These are phyloP conservation scores for Chelon auratus DNA, from an alignment of 2,797 vertebrate species.

Conservation along the genomic window DNA sequence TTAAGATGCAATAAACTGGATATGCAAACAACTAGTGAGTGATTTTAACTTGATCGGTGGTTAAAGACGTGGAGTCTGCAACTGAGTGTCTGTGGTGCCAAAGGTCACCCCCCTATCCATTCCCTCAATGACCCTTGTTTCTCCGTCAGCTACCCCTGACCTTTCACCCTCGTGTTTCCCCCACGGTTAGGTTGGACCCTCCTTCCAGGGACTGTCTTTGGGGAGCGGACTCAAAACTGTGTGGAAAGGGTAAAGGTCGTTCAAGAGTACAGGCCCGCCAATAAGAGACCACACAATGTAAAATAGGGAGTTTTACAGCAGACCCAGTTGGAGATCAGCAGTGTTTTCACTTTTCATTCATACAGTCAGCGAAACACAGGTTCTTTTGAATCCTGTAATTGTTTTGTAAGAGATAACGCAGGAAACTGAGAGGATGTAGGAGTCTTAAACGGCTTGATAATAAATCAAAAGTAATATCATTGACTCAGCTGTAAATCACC, in stretches of 20 bases:
- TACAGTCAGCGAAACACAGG: constrained; percentile 48
- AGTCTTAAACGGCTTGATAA: constrained; percentile 57
- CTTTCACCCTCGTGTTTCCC: constrained; percentile 51
- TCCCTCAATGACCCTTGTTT: constrained; percentile 58
- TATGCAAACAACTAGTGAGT: constrained; percentile 18
- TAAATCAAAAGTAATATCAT: constrained; percentile 50
- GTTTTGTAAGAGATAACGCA: constrained; percentile 75
- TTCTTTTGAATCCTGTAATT: constrained; percentile 75
- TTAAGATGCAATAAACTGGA: constrained; percentile 21
- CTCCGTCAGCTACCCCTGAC: constrained; percentile 63
- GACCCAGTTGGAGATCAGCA: constrained; percentile 25
- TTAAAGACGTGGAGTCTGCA: constrained; percentile 56
- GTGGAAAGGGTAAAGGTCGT: constrained; percentile 33
- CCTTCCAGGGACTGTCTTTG: constrained; percentile 26
- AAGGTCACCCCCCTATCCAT: constrained; percentile 63
- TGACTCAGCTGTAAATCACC: constrained; percentile 19
- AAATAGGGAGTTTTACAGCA: constrained; percentile 18
- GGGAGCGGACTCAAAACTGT: constrained; percentile 8
- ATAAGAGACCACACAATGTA: background rate
- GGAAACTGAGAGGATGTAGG: constrained; percentile 61
- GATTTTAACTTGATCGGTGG: constrained; percentile 34
- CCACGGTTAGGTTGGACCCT: constrained; percentile 24
- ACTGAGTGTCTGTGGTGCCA: constrained; percentile 48
- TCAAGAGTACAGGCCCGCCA: constrained; percentile 5
- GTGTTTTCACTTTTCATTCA: constrained; percentile 72